Percentiles rank a stretch among this genome's conserved stretches.
These are phyloP conservation scores for Lepeophtheirus salmonis DNA, from an alignment of 1,140 invertebrate genomes.

Conservation along the genomic window DNA sequence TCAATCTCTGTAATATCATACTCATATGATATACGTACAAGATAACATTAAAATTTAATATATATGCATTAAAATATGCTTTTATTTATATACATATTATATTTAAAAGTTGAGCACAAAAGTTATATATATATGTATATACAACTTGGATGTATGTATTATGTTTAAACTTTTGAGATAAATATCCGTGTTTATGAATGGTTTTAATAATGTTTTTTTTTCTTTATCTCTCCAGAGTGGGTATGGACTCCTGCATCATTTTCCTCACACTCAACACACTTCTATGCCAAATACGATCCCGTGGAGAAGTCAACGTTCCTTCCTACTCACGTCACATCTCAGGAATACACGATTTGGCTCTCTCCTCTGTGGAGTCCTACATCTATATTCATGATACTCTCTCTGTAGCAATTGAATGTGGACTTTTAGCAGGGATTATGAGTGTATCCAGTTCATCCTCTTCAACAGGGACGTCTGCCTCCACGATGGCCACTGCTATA, in stretches of 20 bases:
- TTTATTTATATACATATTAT: no score
- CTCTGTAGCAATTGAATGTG: constrained; percentile 3
- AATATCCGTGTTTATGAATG: no score
- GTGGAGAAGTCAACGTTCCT: constrained; percentile 10
- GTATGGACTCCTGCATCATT: constrained; percentile 10
- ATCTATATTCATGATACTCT: constrained; percentile 13
- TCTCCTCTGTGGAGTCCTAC: constrained; percentile 11
- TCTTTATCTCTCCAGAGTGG: constrained; percentile 4
- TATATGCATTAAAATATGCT: no score
- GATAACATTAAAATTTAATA: no score
- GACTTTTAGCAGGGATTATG: constrained; percentile 1
- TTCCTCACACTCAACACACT: constrained; percentile 5
- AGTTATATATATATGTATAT: no score
- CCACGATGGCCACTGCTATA: neutral
- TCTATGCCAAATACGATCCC: neutral
- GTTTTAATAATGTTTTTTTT: no score
- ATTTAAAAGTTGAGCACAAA: no score
- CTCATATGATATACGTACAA: no score
- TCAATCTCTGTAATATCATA: no score
- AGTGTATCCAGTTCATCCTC: neutral
- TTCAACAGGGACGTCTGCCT: neutral
- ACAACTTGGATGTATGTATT: no score
- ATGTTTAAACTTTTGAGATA: no score
- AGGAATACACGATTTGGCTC: neutral
- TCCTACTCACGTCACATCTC: constrained; percentile 4